Conservation (phyloP, 2,888 invertebrate species). For the Peribatodes rhomboidaria region DNA sequence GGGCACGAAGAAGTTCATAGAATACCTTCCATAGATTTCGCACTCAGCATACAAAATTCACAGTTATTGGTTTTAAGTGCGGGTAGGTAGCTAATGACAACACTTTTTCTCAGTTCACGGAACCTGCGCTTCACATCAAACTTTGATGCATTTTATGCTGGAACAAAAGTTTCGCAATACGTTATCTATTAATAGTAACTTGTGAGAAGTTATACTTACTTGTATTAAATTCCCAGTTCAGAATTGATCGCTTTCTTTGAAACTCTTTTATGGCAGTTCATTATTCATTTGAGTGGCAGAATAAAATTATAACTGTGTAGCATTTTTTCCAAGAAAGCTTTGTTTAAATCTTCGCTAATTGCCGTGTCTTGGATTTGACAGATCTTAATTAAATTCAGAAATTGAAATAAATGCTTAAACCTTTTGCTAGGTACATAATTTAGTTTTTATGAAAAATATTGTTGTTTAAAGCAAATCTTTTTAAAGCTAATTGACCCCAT, state of each 20-base stretch:
- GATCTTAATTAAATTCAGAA: neutral
- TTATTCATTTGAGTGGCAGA: conserved; percentile 1
- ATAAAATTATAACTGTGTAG: neutral
- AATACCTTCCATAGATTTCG: too few relatives aligned
- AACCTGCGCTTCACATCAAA: too few relatives aligned
- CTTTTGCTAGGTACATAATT: too few relatives aligned
- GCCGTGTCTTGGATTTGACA: conserved; percentile 1
- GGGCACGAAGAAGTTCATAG: neutral
- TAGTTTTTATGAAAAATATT: neutral
- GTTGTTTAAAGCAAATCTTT: neutral
- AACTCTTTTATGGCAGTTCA: neutral
- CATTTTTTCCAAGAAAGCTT: conserved; percentile 5
- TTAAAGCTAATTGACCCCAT: neutral
- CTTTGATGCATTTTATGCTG: too few relatives aligned
- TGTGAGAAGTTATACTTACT: neutral
- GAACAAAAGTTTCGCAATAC: too few relatives aligned
- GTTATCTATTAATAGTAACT: too few relatives aligned
- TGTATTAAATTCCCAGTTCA: neutral
- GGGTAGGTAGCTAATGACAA: too few relatives aligned
- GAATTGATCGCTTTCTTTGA: neutral
- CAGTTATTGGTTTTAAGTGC: too few relatives aligned
- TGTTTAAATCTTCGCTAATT: neutral
- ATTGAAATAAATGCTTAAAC: neutral
- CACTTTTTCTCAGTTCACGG: too few relatives aligned
- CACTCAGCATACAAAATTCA: too few relatives aligned